Conservation (phyloP, 2,888 invertebrate genomes). For the Prionchulus punctatus region DNA sequence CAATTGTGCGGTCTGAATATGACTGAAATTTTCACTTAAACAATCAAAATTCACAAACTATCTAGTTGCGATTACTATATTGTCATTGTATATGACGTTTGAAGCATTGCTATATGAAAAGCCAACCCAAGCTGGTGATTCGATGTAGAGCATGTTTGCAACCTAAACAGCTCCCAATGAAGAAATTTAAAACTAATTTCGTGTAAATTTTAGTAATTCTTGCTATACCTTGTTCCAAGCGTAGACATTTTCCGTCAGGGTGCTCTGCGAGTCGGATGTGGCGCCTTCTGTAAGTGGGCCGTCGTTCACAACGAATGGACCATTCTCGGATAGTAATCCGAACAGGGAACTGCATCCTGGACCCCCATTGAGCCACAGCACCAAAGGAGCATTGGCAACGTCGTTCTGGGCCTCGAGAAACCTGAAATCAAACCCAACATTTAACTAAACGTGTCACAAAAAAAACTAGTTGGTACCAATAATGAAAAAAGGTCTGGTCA, state of each 20-base stretch:
- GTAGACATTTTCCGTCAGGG: neutral
- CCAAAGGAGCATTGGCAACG: constrained; percentile 26
- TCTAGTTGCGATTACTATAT: too few species aligned
- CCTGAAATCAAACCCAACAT: constrained; percentile 21
- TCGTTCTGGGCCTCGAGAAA: constrained; percentile 29
- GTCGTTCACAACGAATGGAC: constrained; percentile 15
- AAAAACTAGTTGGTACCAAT: neutral
- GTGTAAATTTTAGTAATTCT: too few species aligned
- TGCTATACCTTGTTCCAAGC: constrained; percentile 3
- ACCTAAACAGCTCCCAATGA: too few species aligned
- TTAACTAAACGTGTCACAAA: too few species aligned
- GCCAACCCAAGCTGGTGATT: too few species aligned
- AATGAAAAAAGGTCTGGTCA: neutral
- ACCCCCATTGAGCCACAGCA: constrained; percentile 33
- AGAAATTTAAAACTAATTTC: too few species aligned
- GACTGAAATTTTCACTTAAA: too few species aligned
- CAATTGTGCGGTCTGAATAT: constrained; percentile 30
- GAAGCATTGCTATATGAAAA: too few species aligned
- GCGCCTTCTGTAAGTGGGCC: too few species aligned
- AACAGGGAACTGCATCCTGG: constrained; percentile 23
- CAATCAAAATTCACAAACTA: too few species aligned
- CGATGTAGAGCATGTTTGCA: too few species aligned
- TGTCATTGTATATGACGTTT: too few species aligned
- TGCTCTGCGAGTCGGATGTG: neutral
- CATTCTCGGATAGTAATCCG: neutral